Evolutionary conservation across 2,113 vertebrate species (phyloP), one percentile per base, ranked within the genome.

Genomic region (Channa maculata): DNA sequence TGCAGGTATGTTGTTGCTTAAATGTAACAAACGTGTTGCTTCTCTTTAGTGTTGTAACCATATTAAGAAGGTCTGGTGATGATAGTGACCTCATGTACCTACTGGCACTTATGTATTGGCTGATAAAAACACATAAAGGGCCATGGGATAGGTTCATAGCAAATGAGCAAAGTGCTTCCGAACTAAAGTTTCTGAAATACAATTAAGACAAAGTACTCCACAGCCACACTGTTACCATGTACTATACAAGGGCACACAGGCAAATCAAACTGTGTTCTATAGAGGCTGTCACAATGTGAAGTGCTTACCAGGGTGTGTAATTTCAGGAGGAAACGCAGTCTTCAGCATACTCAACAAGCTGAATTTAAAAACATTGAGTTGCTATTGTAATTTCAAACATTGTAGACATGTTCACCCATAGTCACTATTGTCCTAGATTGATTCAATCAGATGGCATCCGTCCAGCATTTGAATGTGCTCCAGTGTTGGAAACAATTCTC

Each of bases 141-240:
- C 1, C 24, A 24, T 24, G 24, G 1, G 24, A 24, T 24, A 24
- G 24, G 24, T 24, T 24, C 24, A 24, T 24, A 24, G 24, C 24
- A 24, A 24, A 24, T 24, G 24, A 24, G 50, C n/a, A 45, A 60
- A 44, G 52, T 4, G 12, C 7, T 24, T 73, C 14, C 13, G 37
- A 55, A 54, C 41, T 50, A n/a, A 57, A 37, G 7, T 24, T 61
- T 65, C 6, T 44, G 45, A 57, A 38, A 12, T 33, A 43, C 12
- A 65, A 52, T 77, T 34, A 78, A 63, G 45, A 15, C 48, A 54
- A 12, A 77, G 41, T 24, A n/a, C 54, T 45, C 11, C 33, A 52
- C 2, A 38, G 11, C 8, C 12, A 11, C 43, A 13, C 4, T 41
- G 39, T 5, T 69, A 33, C 15, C 38, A 14, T 79, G 24, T 45